Evolutionary conservation across 2,797 vertebrate genomes (phyloP).

Genomic region (Pteronotus mesoamericanus): DNA sequence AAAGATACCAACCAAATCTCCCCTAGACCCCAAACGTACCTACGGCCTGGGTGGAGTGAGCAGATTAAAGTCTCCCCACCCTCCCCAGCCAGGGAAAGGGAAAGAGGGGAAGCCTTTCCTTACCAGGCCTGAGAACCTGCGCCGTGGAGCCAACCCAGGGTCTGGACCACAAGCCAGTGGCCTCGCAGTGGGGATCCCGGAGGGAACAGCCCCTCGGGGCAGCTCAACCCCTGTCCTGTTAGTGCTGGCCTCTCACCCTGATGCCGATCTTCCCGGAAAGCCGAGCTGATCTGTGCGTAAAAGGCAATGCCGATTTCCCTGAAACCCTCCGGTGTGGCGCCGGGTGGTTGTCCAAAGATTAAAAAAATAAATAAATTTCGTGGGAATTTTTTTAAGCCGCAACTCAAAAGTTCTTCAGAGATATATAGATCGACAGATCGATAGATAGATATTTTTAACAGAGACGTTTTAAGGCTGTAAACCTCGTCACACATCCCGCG

Average conservation of each 20-base stretch:
- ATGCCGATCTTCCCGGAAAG: accelerated
- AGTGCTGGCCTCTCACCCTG: accelerated
- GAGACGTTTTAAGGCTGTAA: neutral
- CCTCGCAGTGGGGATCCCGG: neutral
- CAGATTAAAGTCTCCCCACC: neutral
- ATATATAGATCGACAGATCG: too few species aligned
- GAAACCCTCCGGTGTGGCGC: accelerated
- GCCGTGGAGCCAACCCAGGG: neutral
- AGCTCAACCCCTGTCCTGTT: accelerated
- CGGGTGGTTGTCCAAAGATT: neutral
- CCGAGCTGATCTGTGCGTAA: neutral
- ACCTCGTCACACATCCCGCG: accelerated
- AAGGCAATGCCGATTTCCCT: neutral
- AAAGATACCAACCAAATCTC: neutral
- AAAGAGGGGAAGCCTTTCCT: neutral
- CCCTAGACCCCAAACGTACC: neutral
- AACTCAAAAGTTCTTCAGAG: neutral
- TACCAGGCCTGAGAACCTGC: neutral
- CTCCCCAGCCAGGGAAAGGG: accelerated
- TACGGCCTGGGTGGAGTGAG: neutral
- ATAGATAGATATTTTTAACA: neutral
- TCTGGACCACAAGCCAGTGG: neutral
- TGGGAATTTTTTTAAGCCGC: neutral
- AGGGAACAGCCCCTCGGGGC: accelerated
- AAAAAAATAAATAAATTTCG: too few species aligned